These are phyloP conservation scores for Luperina testacea DNA, from an alignment of 2,888 invertebrate species.

Conservation along the genomic window DNA sequence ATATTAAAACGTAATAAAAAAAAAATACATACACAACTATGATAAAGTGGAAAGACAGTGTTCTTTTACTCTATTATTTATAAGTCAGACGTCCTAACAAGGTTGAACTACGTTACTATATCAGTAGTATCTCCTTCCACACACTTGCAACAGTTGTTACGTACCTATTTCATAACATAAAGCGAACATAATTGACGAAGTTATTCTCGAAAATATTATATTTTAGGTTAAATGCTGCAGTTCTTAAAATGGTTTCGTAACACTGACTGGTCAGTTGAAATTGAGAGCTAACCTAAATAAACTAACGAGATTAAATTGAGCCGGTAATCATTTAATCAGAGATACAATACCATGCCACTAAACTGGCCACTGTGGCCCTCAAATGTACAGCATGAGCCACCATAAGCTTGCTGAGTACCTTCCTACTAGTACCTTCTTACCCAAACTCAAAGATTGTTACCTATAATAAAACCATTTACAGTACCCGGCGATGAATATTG, in stretches of 20 bases:
- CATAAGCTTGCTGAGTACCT: background rate
- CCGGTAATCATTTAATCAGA: constrained; percentile 42
- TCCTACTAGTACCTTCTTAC: background rate
- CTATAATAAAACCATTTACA: background rate
- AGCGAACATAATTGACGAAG: constrained; percentile 9
- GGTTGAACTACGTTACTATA: constrained; percentile 45
- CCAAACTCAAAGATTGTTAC: background rate
- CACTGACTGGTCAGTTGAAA: constrained; percentile 8
- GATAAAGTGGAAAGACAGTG: too few relatives aligned
- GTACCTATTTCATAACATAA: constrained; percentile 33
- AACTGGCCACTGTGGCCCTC: background rate
- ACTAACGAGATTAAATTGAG: constrained; percentile 36
- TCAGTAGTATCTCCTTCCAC: constrained; percentile 34
- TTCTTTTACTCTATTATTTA: background rate
- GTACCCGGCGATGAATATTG: too few relatives aligned
- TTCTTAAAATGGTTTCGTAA: constrained; percentile 29
- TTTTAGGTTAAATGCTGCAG: constrained; percentile 13
- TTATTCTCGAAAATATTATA: constrained; percentile 18
- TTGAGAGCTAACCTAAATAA: constrained; percentile 46
- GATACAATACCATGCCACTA: background rate
- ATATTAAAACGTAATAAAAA: too few relatives aligned
- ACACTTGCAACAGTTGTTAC: constrained; percentile 43
- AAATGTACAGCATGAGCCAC: background rate
- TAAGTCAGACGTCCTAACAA: constrained; percentile 59
- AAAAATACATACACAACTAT: too few relatives aligned